Evolutionary conservation across 1,140 invertebrate species (phyloP), one percentile per base, ranked within the genome.

Genomic region (Pseudobourletiella spinata): DNA sequence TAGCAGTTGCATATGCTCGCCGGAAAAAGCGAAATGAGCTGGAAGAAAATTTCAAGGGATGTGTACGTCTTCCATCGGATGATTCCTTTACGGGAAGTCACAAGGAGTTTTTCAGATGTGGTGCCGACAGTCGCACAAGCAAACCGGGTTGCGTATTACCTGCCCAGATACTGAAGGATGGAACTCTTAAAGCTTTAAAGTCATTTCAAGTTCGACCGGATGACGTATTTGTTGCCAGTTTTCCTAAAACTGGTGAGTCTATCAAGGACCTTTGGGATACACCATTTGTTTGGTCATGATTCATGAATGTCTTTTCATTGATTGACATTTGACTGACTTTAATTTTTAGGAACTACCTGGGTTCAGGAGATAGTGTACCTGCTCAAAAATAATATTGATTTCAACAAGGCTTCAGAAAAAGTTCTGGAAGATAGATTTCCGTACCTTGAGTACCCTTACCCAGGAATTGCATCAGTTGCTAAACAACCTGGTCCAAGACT

Each of bases 341-440:
- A n/a, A n/a, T n/a, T 18, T 32, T 11, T 58, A 80, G 79, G 79
- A 42, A 78, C 76, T 42, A 80, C 79, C 18, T 80, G 79, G 78
- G 64, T 79, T 1, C 77, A 79, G 65, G 79, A 81, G 71, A 76
- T 80, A 25, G 74, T 79, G 6, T 80, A 77, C 59, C 58, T 79
- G 43, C 74, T 80, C 4, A 61, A 70, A 24, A 74, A 70, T 26
- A 71, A 76, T 54, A 57, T 75, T 24, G 72, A 80, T 62, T 74
- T 75, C 39, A 60, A 74, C 25, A 70, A 68, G 59, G 77, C 76
- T 22, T 58, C 52, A 16, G 62, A 69, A 22, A 59, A 67, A 28
- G 70, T 73, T 30, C 68, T 81, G 25, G 78, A 80, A 61, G 73
- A 76, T 2, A 70, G 79, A 63, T 80, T 80, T 69, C 79, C 79